Conservation (phyloP, 2,888 invertebrate genomes). For the Ophioninae sp. region DNA sequence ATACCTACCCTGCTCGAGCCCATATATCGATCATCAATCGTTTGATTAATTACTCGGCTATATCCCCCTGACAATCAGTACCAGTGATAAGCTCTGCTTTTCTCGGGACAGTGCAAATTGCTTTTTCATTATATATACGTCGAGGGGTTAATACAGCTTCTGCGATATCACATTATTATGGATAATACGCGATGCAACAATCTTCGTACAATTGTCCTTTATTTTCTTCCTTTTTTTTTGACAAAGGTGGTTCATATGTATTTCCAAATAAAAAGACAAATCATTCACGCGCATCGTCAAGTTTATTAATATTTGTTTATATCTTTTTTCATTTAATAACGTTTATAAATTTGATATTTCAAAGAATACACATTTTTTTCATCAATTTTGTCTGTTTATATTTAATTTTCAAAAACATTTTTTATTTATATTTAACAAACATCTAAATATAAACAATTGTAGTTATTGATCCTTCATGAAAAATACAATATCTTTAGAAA, state of each 20-base stretch:
- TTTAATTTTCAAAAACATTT: too few relatives aligned
- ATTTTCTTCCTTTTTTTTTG: not conserved
- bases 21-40: conserved; percentile 49
- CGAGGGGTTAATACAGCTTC: not conserved
- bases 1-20: conserved; percentile 16
- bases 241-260: not conserved
- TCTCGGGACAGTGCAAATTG: not conserved
- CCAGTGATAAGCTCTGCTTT: not conserved
- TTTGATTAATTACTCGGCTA: conserved; percentile 49
- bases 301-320: not conserved
- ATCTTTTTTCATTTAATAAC: not conserved
- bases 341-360: too few relatives aligned
- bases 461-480: too few relatives aligned
- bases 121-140: not conserved
- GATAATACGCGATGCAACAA: not conserved
- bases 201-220: not conserved
- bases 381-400: too few relatives aligned
- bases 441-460: too few relatives aligned
- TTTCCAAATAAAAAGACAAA: not conserved
- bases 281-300: not conserved
- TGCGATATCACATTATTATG: not conserved
- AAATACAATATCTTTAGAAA: too few relatives aligned
- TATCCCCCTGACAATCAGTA: conserved; percentile 38
- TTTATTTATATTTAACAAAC: too few relatives aligned
- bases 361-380: too few relatives aligned